Base-by-base conservation (phyloP, 2,113 vertebrate species). In the Halichoeres trimaculatus region DNA sequence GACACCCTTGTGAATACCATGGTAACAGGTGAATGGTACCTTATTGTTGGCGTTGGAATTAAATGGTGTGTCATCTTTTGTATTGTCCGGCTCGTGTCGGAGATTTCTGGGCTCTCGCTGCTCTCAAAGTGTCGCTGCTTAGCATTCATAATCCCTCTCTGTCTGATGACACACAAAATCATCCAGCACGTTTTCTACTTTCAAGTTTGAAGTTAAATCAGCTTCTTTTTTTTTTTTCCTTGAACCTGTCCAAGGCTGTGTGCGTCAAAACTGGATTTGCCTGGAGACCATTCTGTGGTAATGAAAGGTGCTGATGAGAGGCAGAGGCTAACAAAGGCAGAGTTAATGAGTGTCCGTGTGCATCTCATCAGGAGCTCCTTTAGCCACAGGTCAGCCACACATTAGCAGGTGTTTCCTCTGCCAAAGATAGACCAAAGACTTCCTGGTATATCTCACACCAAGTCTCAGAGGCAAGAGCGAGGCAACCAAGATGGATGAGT, bases 341-440 rank as follows among this genome's bases (percentile, higher is more conserved):
- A 66, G 41, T 76, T 83, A 83, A 82, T 76, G 79, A 83, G 78
- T 48, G 75, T 16, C 59, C 35, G 59, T 54, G 61, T 30, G 34
- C 26, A 26, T 56, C 65, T 75, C 74, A 55, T 79, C 76, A 74
- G 41, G 47, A 52, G 36, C 76, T 41, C 35, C 19, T 75, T 81
- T 70, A 80, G 47, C 69, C 23, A 34, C 19, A 38, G 40, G 65
- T 45, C 54, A 48, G 45, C 45, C 9, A 17, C 12, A 50, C 55
- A 76, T 78, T 69, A 80, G 34, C 48, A 67, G 56, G 69, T 74
- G 54, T 48, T 23, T 8, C 38, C 47, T 69, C 24, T 60, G 24
- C 23, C 52, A 38, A 48, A 60, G 50, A 30, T 26, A 7, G 48
- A 52, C 48, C n/a, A 36, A 70, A 47, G 70, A 56, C 24, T n/a